phyloP scores from a whole-genome alignment of 2,113 vertebrate genomes.

The Carettochelys insculpta region DNA sequence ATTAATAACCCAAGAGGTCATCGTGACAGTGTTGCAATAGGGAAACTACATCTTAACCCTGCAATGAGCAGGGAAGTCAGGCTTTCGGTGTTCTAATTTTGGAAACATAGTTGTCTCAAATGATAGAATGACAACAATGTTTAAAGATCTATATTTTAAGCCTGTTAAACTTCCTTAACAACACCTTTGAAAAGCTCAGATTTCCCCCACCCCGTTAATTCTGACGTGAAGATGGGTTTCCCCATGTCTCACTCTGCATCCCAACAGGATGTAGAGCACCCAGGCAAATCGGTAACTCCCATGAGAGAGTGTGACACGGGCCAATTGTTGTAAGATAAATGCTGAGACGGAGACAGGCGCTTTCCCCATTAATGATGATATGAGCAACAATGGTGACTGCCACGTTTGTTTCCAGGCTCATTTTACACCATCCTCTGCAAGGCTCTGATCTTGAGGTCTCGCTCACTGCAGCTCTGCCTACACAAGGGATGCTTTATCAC shows the following conservation, averaged over 20 bases:
- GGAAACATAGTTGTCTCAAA: neutral
- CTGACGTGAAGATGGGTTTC: neutral
- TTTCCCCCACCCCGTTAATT: neutral
- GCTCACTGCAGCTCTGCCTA: neutral
- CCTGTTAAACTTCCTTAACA: neutral
- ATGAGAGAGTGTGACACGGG: neutral
- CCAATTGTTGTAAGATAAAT: neutral
- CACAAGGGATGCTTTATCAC: rapidly evolving
- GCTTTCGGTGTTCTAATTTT: neutral
- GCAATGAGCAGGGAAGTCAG: neutral
- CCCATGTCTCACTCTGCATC: neutral
- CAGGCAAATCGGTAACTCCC: neutral
- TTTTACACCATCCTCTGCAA: neutral
- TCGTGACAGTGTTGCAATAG: neutral
- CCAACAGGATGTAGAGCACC: neutral
- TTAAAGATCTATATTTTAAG: neutral
- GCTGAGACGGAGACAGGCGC: neutral
- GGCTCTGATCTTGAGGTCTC: neutral
- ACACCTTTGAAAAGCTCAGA: neutral
- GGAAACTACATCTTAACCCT: neutral
- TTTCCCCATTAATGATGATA: neutral
- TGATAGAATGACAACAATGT: neutral
- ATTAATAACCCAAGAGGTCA: neutral
- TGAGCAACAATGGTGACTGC: neutral
- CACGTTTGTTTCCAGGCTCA: neutral